Conservation (phyloP, 2,888 invertebrate species). For the Rhynchonema sp. region DNA sequence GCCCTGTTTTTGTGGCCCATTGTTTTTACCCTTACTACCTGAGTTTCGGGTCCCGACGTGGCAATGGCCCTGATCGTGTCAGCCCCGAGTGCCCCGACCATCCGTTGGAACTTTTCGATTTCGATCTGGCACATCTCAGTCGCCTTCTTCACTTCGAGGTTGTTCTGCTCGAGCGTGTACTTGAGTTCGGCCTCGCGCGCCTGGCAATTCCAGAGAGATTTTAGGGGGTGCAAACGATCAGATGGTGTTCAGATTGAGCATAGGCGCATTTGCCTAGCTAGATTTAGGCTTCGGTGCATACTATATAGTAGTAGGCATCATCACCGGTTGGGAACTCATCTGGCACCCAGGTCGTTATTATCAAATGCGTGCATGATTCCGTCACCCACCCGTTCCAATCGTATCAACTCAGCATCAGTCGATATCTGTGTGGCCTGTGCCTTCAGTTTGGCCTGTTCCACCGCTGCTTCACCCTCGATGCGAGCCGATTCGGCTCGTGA, state of each 20-base stretch:
- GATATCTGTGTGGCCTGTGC: conserved; percentile 34
- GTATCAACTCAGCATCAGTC: conserved; percentile 18
- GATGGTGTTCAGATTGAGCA: too few relatives aligned
- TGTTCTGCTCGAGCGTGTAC: conserved; percentile 30
- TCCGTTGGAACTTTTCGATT: conserved; percentile 30
- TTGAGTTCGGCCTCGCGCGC: conserved; percentile 33
- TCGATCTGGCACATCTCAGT: conserved; percentile 31
- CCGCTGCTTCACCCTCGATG: conserved; percentile 34
- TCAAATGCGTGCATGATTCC: too few relatives aligned
- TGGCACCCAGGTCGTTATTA: too few relatives aligned
- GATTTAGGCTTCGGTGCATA: too few relatives aligned
- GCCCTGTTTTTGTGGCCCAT: too few relatives aligned
- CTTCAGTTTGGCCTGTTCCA: conserved; percentile 35
- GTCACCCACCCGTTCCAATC: background rate
- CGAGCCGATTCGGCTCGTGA: conserved; percentile 32
- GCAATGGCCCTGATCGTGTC: conserved; percentile 30
- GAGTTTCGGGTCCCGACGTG: conserved; percentile 33
- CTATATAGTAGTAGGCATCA: too few relatives aligned
- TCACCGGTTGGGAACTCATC: too few relatives aligned
- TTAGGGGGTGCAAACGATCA: too few relatives aligned
- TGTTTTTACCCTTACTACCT: conserved; percentile 27
- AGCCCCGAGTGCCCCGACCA: conserved; percentile 33
- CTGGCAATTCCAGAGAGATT: background rate
- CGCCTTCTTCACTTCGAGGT: conserved; percentile 28
- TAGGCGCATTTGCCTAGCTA: too few relatives aligned